Evolutionary conservation across 30 jellyfish, hydroid and myxozoan species (phyloP), one percentile per base, ranked within the genome.

Genomic region (Rhopilema esculentum): DNA sequence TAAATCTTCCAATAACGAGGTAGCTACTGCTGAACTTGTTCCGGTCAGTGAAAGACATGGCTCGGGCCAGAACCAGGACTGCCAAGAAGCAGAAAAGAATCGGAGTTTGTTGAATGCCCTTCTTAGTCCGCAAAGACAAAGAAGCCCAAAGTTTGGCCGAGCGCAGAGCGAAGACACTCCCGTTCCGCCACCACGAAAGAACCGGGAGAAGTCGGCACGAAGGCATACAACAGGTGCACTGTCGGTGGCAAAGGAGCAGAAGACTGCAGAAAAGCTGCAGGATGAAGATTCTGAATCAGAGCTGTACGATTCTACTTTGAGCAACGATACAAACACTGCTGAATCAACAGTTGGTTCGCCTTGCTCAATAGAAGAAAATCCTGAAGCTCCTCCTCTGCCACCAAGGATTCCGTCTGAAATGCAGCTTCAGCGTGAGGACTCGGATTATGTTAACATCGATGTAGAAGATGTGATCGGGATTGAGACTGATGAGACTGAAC

Each of bases 141-240:
- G 85, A 24, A 69, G 52, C 30, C 87, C 83, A 63, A 25, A 30
- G 20, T 26, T 88, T 1, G 49, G 19, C 40, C 79, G 85, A 62
- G 50, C 82, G 2, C 75, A 20, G 25, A 87, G 90, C 71, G 91
- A 78, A 29, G 90, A 76, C 0, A 21, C 71, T 69, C 96, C 96
- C 30, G 69, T 79, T 23, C 96, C 89, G 27, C 96, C 96, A 0
- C 96, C 96, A 0, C 81, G 96, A 26, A 80, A 73, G 25, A 81
- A 63, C 28, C 92, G 96, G 8, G 73, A 80, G 20, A 63, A 88
- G n/a, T 77, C 77, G 16, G 21, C 75, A 27, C 96, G 94, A 12
- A 49, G 94, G 25, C 88, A 85, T 57, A 85, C 94, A 2, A 75
- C 76, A 29, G 88, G 88, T 1, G 69, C 83, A 1, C 53, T 78